These are phyloP conservation scores for Brachylomia viminalis DNA, from an alignment of 2,888 invertebrate species.

Conservation along the genomic window DNA sequence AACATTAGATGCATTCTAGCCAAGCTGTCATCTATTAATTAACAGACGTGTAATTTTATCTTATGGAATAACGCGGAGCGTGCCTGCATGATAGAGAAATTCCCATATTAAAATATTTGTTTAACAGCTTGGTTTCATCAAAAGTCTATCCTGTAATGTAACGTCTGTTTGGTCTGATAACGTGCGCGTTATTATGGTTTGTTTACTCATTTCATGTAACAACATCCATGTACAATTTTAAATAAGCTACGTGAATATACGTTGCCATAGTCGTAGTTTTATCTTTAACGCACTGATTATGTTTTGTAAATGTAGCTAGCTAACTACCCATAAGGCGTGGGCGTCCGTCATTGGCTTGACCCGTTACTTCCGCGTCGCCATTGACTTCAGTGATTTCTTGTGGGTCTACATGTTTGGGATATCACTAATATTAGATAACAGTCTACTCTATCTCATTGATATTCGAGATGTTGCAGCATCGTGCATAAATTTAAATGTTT, in stretches of 20 bases:
- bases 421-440: conserved; percentile 62
- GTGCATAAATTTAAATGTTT: conserved; percentile 47
- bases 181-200: conserved; percentile 9
- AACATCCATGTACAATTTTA: conserved; percentile 11
- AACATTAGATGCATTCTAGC: conserved; percentile 2
- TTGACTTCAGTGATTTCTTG: conserved; percentile 54
- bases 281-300: conserved; percentile 37
- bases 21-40: not conserved
- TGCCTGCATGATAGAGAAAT: not conserved
- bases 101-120: conserved; percentile 10
- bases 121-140: conserved; percentile 10
- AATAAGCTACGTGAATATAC: conserved; percentile 1
- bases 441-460: conserved; percentile 58
- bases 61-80: not conserved
- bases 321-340: conserved; percentile 60
- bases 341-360: conserved; percentile 69
- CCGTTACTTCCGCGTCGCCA: conserved; percentile 75
- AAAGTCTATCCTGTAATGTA: not conserved
- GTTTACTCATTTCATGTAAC: conserved; percentile 14
- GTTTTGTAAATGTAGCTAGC: conserved; percentile 43
- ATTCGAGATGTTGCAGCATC: conserved; percentile 49
- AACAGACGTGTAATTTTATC: not conserved
- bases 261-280: conserved; percentile 19
- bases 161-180: conserved; percentile 9
- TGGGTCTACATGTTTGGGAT: conserved; percentile 58